Percentiles rank a stretch among this genome's conserved stretches.
phyloP scores from a whole-genome alignment of 2,113 vertebrate genomes.

The Nycticorax nycticorax region DNA sequence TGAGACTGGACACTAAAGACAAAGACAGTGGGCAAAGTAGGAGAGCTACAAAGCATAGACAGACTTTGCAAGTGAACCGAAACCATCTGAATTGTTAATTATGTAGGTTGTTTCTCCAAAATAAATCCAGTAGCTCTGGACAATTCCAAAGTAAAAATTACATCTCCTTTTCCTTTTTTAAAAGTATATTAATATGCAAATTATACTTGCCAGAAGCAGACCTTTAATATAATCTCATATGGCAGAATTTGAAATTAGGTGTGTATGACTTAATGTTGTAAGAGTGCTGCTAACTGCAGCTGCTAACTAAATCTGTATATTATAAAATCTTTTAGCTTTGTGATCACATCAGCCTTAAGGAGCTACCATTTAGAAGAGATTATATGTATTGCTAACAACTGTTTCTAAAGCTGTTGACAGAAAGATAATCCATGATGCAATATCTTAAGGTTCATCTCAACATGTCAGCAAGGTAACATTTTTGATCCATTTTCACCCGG shows the following conservation, averaged over 20 bases:
- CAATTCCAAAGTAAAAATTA: conserved; percentile 1
- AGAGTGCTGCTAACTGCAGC: conserved; percentile 59
- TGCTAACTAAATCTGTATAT: conserved; percentile 73
- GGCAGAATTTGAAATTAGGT: conserved; percentile 67
- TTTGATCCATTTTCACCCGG: conserved; percentile 14
- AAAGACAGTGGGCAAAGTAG: background rate
- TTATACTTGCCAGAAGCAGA: conserved; percentile 58
- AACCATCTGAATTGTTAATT: background rate
- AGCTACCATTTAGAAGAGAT: conserved; percentile 66
- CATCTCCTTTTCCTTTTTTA: conserved; percentile 32
- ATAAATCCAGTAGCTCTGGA: background rate
- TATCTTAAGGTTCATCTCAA: conserved; percentile 44
- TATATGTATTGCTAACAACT: conserved; percentile 61
- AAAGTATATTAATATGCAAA: conserved; percentile 50
- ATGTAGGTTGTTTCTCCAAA: background rate
- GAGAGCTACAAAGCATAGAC: background rate
- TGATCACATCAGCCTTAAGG: conserved; percentile 68
- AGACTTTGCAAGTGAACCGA: background rate
- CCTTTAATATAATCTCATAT: conserved; percentile 50
- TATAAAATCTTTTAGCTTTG: conserved; percentile 62
- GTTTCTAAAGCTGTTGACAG: conserved; percentile 63
- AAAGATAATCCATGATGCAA: conserved; percentile 38
- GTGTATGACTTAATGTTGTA: conserved; percentile 54
- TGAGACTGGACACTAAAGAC: background rate
- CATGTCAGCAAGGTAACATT: conserved; percentile 35